Evolutionary conservation across 2,888 invertebrate genomes (phyloP).

Genomic region (Dryobota labecula): DNA sequence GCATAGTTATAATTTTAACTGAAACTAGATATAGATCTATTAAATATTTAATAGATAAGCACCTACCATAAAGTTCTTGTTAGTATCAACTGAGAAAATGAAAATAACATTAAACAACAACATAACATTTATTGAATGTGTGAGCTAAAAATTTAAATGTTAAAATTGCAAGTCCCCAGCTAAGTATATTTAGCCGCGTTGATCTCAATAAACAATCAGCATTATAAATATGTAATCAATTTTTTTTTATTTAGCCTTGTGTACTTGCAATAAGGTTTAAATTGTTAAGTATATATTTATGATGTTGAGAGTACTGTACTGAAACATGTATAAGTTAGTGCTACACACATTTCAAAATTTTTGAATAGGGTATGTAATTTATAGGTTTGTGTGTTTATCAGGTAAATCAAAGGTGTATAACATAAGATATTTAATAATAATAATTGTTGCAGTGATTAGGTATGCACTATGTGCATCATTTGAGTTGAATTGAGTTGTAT

Average conservation of each 20-base stretch:
- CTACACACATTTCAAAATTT: constrained; percentile 27
- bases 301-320: constrained; percentile 55
- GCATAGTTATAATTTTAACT: constrained; percentile 14
- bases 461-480: constrained; percentile 48
- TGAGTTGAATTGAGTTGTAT: no score
- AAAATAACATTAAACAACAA: no score
- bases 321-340: constrained; percentile 27
- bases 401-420: constrained; percentile 27
- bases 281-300: constrained; percentile 50
- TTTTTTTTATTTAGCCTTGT: constrained; percentile 19
- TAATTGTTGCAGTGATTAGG: constrained; percentile 21
- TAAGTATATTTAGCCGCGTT: constrained; percentile 45
- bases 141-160: not conserved
- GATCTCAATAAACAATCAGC: constrained; percentile 61
- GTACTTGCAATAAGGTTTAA: constrained; percentile 14
- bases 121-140: not conserved
- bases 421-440: not conserved
- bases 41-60: constrained; percentile 17
- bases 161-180: constrained; percentile 16
- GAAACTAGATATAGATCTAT: constrained; percentile 15
- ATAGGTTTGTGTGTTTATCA: constrained; percentile 36
- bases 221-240: constrained; percentile 56
- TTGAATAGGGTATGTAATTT: constrained; percentile 26
- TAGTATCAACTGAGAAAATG: constrained; percentile 20
- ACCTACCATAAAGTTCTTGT: not conserved